Evolutionary conservation across 2,888 invertebrate genomes (phyloP), one percentile per base, ranked within the genome.

Genomic region (Nudaria mundana): DNA sequence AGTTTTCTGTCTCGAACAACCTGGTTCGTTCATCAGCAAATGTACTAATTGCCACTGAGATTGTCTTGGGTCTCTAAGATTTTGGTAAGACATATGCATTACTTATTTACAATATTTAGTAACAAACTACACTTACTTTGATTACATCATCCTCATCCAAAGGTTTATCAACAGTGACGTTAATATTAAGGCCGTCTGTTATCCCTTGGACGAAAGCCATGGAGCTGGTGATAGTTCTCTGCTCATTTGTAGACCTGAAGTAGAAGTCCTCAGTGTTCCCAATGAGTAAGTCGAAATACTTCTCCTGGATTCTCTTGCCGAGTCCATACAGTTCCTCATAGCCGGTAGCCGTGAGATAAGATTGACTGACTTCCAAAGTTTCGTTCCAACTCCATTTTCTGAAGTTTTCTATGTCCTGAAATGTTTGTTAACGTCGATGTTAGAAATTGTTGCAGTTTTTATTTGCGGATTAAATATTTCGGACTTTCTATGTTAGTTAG

Each of bases 301-400:
- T 72, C 43, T 77, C 59, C 1, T 64, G 57, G 12, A 86, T 52
- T 23, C 86, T 70, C 33, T 56, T 66, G 8, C 63, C 95, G 5
- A 95, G 86, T 44, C 91, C 86, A 52, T 86, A 91, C 30, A 94
- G 65, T 62, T 96, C 95, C 42, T 92, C 91, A 61, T 91, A 91
- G 0, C 92, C 92, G 1, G 56, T 56, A 0, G 83, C 81, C 0
- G 94, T 92, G 49, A 95, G 80, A 40, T 76, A 81, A n/a, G 91
- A 84, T 8, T 90, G 89, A 11, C 90, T 81, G 1, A 81, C 77
- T 10, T 88, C 83, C 10, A 95, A 78, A 26, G 92, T 92, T 0
- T 83, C 72, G 56, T 93, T 91, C 91, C 94, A 93, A 8, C 80
- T 79, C 93, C 94, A 94, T 46, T 86, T 84, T 59, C 87, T 89